phyloP scores from a whole-genome alignment of 1,140 invertebrate species.

The Apis florea region DNA sequence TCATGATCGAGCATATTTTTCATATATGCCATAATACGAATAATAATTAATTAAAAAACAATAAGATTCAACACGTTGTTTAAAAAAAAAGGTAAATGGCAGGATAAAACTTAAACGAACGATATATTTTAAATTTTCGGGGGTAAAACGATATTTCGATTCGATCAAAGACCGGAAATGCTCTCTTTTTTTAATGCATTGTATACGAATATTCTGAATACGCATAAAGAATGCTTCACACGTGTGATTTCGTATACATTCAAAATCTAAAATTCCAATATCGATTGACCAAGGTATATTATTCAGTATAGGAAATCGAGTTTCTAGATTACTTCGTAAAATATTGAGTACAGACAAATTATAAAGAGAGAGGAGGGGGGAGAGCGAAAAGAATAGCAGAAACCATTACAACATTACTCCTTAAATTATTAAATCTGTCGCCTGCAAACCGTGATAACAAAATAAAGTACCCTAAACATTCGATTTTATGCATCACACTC shows the following conservation, averaged over 20 bases:
- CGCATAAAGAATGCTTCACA: not conserved
- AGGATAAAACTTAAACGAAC: not conserved
- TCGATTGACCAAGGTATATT: not conserved
- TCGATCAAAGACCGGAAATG: not conserved
- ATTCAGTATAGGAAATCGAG: not conserved
- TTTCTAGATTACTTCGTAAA: not conserved
- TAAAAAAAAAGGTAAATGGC: not conserved
- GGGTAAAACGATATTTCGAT: too few relatives aligned
- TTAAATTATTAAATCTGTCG: not conserved
- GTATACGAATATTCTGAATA: not conserved
- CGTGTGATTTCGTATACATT: not conserved
- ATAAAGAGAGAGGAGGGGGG: not conserved
- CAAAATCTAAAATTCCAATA: not conserved
- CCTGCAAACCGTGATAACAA: not conserved
- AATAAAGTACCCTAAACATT: not conserved
- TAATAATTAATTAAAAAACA: not conserved
- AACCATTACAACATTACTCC: not conserved
- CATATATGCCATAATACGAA: not conserved
- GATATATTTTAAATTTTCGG: too few relatives aligned
- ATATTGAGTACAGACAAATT: not conserved
- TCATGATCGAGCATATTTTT: not conserved
- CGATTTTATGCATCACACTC: not conserved
- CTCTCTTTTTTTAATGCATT: not conserved
- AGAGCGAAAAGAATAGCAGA: not conserved
- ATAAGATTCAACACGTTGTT: not conserved